Conservation (phyloP, 2,888 invertebrate genomes). For the Gerosis bhagava region DNA sequence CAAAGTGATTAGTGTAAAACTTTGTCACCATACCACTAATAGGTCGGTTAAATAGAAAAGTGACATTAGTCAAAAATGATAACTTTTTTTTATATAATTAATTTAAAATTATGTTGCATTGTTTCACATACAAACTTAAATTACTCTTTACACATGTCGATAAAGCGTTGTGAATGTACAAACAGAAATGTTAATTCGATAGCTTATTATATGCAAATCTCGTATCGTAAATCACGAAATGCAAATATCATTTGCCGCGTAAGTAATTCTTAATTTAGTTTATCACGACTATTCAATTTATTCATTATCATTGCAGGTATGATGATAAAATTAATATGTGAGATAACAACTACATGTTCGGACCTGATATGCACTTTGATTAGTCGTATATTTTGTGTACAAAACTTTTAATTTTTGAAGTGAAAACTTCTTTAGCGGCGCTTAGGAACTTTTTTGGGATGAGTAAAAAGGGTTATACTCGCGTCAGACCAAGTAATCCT, state of each 20-base stretch:
- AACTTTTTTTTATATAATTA: no score
- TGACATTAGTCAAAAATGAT: no score
- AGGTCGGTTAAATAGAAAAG: no score
- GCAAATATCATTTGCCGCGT: conserved; percentile 12
- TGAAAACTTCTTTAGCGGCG: no score
- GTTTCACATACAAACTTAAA: conserved; percentile 42
- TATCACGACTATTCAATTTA: conserved; percentile 16
- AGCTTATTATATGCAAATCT: conserved; percentile 63
- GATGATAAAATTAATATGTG: conserved; percentile 17
- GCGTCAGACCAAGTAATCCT: no score
- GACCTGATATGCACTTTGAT: background rate
- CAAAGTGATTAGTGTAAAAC: no score
- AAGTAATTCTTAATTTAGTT: conserved; percentile 18
- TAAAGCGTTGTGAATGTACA: conserved; percentile 51
- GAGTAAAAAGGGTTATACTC: no score
- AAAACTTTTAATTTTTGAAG: no score
- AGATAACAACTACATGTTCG: background rate
- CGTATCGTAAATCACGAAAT: conserved; percentile 47
- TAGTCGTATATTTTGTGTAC: no score
- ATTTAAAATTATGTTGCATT: conserved; percentile 19
- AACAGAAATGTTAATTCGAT: conserved; percentile 54
- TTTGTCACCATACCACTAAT: no score
- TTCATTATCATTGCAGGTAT: conserved; percentile 11
- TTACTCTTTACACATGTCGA: conserved; percentile 46
- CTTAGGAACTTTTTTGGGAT: no score